These are phyloP conservation scores for Microcebus tavaratra DNA, from an alignment of 2,113 vertebrate genomes.

Conservation along the genomic window DNA sequence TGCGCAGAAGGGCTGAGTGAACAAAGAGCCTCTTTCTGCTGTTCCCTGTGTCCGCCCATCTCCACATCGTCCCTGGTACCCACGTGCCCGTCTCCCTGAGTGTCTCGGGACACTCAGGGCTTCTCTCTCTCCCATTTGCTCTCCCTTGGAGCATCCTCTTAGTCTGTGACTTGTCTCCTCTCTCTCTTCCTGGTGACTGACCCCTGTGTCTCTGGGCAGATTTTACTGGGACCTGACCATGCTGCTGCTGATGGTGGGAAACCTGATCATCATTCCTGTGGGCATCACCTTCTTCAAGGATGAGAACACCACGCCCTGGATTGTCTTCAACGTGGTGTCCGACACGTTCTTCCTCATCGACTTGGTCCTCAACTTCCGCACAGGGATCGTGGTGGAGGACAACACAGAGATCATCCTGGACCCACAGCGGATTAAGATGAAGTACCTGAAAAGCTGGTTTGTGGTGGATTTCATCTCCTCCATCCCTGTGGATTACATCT, in stretches of 20 bases:
- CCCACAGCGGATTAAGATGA: slow-evolving; percentile 97
- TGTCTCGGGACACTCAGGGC: no score
- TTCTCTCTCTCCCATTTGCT: neutral
- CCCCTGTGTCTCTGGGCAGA: slow-evolving; percentile 84
- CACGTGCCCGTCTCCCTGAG: neutral
- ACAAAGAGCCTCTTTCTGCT: neutral
- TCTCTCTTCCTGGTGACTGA: slow-evolving; percentile 14
- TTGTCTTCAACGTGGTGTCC: slow-evolving; percentile 98
- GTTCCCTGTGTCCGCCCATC: neutral
- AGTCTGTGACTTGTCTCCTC: neutral
- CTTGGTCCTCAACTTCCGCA: slow-evolving; percentile 98
- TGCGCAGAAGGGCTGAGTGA: neutral
- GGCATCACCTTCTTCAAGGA: slow-evolving; percentile 99
- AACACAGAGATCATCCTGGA: slow-evolving; percentile 99
- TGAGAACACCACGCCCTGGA: slow-evolving; percentile 98
- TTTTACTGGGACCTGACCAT: slow-evolving; percentile 99
- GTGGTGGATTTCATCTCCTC: slow-evolving; percentile 99
- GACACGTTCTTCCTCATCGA: slow-evolving; percentile 99
- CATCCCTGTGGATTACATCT: slow-evolving; percentile 99
- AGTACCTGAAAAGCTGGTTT: slow-evolving; percentile 98
- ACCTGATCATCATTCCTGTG: slow-evolving; percentile 99
- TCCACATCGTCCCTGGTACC: neutral
- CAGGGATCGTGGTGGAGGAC: slow-evolving; percentile 98
- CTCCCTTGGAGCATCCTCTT: neutral
- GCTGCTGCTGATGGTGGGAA: slow-evolving; percentile 99